phyloP scores from a whole-genome alignment of 2,888 invertebrate species.

The Polietes domitor region DNA sequence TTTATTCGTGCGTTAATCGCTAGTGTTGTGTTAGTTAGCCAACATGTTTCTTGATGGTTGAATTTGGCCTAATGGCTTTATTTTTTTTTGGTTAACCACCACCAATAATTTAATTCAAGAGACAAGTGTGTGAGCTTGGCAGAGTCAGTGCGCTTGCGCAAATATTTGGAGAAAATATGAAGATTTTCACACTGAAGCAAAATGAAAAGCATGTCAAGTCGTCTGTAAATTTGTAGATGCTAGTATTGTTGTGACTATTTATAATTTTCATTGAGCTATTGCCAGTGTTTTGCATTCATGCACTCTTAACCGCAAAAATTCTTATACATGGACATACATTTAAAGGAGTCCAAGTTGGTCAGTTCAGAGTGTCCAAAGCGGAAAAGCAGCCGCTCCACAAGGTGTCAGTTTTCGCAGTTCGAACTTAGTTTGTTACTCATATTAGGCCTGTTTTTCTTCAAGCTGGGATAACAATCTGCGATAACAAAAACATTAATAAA shows the following conservation, averaged over 20 bases:
- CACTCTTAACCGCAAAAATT: not conserved
- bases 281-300: not conserved
- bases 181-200: not conserved
- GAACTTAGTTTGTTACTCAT: no score
- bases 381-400: no score
- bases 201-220: constrained; percentile 2
- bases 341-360: not conserved
- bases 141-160: no score
- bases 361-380: no score
- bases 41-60: not conserved
- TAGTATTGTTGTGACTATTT: no score
- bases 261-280: no score
- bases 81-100: not conserved
- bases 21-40: not conserved
- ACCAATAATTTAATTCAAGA: not conserved
- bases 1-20: not conserved
- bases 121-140: no score
- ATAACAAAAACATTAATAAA: no score
- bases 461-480: no score
- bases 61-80: constrained; percentile 12
- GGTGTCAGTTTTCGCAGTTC: no score
- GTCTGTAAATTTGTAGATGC: not conserved
- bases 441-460: no score
- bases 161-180: not conserved
- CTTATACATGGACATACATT: not conserved